Base-by-base conservation (phyloP, 37 sponge, comb jelly and placozoan species). In the Corticium candelabrum region DNA sequence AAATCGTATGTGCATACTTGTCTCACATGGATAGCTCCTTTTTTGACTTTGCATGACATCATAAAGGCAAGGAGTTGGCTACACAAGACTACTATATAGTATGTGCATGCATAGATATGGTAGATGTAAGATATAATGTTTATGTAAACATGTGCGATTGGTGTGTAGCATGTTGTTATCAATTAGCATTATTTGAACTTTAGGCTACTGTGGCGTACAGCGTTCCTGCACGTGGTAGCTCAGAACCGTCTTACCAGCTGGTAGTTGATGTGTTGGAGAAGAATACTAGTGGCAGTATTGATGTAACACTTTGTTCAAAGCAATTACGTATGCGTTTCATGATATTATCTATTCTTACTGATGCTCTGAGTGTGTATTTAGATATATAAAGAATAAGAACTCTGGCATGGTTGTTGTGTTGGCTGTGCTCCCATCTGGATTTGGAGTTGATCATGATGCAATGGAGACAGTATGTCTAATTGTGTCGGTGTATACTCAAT, bases 371-470 rank as follows among this genome's bases (percentile, higher is more conserved):
- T 50, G 11, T 50, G 11, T 50, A 11, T 50, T 11, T 21, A 50
- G 62, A 50, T 50, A 50, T 21, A 50, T 27, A 27, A 27, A 27
- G 62, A 21, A 50, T 21, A 50, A 50, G 21, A 21, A 50, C 15
- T 50, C 62, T 11, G 62, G 62, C 62, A 50, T 50, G 62, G 62
- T 50, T 50, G 62, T 50, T 50, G 62, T 50, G 62, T 50, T 21
- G 21, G 62, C 15, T 27, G 21, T 21, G 62, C 21, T 50, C 15
- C 62, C 62, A 21, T 50, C 62, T 50, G 62, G 62, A 11, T 50
- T 50, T 50, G 62, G 11, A 21, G 62, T 21, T 27, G 62, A 50
- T 21, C 11, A 11, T 11, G 62, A 50, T 50, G 21, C 11, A 50
- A 27, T 50, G 62, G 62, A 50, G 15, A 21, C 11, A 21, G 62